These are phyloP conservation scores for Perca schrenkii DNA, from an alignment of 2,113 vertebrate genomes.

Conservation along the genomic window DNA sequence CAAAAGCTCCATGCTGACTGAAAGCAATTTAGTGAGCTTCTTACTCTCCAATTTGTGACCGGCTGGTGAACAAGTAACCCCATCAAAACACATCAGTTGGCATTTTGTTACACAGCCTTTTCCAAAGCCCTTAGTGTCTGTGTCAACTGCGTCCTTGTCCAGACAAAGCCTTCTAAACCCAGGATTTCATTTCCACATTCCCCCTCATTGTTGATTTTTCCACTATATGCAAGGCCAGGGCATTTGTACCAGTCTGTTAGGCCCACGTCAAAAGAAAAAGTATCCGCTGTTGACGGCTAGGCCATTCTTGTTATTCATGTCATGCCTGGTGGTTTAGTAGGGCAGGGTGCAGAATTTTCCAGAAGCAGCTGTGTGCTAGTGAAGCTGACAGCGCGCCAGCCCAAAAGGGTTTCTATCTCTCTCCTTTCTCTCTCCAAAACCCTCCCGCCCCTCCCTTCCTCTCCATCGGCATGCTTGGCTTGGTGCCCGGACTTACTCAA, in stretches of 20 bases:
- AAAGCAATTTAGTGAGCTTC: conserved; percentile 55
- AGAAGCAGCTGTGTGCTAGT: conserved; percentile 95
- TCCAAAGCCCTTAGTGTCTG: conserved; percentile 74
- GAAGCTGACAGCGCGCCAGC: conserved; percentile 87
- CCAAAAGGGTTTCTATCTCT: conserved; percentile 81
- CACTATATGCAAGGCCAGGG: conserved; percentile 80
- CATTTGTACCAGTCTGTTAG: conserved; percentile 78
- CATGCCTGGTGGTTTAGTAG: conserved; percentile 91
- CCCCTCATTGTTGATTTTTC: conserved; percentile 81
- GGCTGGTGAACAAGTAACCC: conserved; percentile 77
- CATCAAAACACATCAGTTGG: conserved; percentile 81
- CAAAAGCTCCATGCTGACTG: conserved; percentile 37
- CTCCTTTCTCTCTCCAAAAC: conserved; percentile 47
- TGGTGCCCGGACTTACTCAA: conserved; percentile 88
- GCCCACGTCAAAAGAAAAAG: conserved; percentile 78
- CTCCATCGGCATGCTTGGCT: conserved; percentile 88
- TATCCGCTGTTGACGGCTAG: conserved; percentile 72
- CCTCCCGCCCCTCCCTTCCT: conserved; percentile 53
- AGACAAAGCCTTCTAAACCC: conserved; percentile 79
- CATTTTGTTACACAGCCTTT: conserved; percentile 75
- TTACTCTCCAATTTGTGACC: conserved; percentile 73
- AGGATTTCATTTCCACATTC: conserved; percentile 79
- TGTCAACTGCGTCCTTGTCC: conserved; percentile 72
- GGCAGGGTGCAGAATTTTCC: conserved; percentile 93
- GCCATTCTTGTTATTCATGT: conserved; percentile 86